Conservation (phyloP, 2,113 vertebrate species). For the Neogobius melanostomus region DNA sequence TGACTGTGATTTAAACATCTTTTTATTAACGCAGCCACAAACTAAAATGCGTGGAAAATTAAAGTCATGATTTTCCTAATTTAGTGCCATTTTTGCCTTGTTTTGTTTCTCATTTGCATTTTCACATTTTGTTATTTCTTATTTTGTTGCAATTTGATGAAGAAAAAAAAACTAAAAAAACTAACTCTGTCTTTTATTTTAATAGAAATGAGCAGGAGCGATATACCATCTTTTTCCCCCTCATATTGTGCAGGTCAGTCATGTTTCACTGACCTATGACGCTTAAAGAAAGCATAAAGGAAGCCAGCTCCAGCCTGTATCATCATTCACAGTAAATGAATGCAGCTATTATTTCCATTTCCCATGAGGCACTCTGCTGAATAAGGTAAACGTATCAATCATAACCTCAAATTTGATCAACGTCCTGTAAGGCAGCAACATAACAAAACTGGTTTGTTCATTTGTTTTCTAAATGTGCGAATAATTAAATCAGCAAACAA, state of each 20-base stretch:
- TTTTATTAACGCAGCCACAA: no score
- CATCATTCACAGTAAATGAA: slow-evolving; percentile 30
- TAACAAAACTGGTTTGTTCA: slow-evolving; percentile 44
- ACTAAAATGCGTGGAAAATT: no score
- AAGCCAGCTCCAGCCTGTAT: slow-evolving; percentile 14
- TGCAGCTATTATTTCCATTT: slow-evolving; percentile 17
- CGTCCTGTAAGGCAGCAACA: slow-evolving; percentile 13
- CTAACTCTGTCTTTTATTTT: no score
- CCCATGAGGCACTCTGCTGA: slow-evolving; percentile 23
- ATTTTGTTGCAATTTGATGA: no score
- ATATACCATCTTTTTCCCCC: no score
- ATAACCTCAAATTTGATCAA: slow-evolving; percentile 7
- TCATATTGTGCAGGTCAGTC: slow-evolving; percentile 58
- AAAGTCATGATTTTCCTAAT: no score
- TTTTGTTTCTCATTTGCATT: no score
- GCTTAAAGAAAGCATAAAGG: slow-evolving; percentile 42
- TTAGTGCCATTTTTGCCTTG: no score
- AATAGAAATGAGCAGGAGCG: no score
- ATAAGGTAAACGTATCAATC: slow-evolving; percentile 12
- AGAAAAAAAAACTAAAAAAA: no score
- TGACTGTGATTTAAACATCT: no score
- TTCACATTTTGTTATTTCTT: no score
- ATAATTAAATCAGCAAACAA: slow-evolving; percentile 84
- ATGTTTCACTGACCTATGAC: slow-evolving; percentile 59
- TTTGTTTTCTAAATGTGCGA: slow-evolving; percentile 78